Conservation (phyloP, 1,140 invertebrate species). For the Euglossa dilemma region DNA sequence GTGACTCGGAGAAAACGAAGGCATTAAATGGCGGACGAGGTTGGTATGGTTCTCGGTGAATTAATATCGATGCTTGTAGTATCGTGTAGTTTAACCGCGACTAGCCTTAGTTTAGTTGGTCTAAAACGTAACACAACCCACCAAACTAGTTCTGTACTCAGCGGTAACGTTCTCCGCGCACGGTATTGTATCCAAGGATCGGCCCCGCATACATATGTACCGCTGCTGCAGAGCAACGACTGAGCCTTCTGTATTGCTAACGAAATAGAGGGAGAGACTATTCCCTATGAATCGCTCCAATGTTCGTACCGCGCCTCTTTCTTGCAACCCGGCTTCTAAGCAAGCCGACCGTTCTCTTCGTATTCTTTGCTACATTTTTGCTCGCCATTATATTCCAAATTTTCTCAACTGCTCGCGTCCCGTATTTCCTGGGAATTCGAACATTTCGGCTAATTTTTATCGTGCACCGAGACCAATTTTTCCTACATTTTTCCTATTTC, state of each 20-base stretch:
- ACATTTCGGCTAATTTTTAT: background rate
- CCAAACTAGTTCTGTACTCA: slow-evolving; percentile 79
- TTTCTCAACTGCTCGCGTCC: background rate
- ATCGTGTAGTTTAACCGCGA: slow-evolving; percentile 54
- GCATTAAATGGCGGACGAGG: background rate
- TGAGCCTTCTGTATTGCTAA: slow-evolving; percentile 57
- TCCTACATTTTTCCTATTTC: too few relatives aligned
- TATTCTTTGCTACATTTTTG: slow-evolving; percentile 46
- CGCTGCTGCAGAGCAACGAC: slow-evolving; percentile 66
- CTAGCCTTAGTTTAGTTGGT: slow-evolving; percentile 65
- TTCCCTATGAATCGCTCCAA: slow-evolving; percentile 64
- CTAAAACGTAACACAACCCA: slow-evolving; percentile 76
- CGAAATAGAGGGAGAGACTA: slow-evolving; percentile 62
- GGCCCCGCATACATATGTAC: slow-evolving; percentile 50
- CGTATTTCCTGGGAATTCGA: background rate
- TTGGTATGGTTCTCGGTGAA: slow-evolving; percentile 14
- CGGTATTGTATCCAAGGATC: slow-evolving; percentile 69
- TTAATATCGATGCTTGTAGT: slow-evolving; percentile 32
- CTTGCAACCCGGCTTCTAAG: slow-evolving; percentile 60
- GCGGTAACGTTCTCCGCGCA: slow-evolving; percentile 64
- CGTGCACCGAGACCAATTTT: too few relatives aligned
- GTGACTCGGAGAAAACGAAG: background rate
- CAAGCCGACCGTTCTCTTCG: slow-evolving; percentile 37
- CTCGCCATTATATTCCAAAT: background rate
- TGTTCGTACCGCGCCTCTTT: slow-evolving; percentile 57